These are phyloP conservation scores for Melanerpes aurifrons DNA, from an alignment of 2,113 vertebrate genomes.

Conservation along the genomic window DNA sequence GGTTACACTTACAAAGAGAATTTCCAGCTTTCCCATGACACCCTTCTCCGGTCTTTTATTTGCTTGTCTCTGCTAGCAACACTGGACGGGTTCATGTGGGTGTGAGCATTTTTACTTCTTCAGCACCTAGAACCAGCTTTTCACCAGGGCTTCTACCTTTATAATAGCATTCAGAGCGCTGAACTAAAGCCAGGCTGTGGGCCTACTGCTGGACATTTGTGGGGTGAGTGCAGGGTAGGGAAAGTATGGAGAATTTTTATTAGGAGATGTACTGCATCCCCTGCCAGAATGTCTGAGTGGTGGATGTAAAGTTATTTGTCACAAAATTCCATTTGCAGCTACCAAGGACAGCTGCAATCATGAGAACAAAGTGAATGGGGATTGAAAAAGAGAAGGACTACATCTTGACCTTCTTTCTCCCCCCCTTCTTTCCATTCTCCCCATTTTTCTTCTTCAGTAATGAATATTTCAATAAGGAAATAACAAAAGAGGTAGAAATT, in stretches of 20 bases:
- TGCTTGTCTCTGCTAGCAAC: not conserved
- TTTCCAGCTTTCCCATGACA: not conserved
- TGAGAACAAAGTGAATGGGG: not conserved
- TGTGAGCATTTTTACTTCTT: not conserved
- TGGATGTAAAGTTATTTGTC: not conserved
- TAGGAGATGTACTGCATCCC: not conserved
- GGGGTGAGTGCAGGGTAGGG: not conserved
- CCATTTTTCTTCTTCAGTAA: not conserved
- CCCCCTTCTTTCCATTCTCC: not conserved
- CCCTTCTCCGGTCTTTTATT: not conserved
- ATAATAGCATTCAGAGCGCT: not conserved
- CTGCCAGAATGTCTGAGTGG: not conserved
- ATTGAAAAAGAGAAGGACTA: not conserved
- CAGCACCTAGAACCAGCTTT: not conserved
- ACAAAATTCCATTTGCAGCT: not conserved
- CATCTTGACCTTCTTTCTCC: not conserved
- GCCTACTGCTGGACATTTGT: not conserved
- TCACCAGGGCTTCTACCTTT: not conserved
- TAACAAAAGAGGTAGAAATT: not conserved
- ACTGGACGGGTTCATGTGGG: not conserved
- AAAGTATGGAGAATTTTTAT: not conserved
- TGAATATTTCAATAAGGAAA: not conserved
- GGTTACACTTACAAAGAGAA: not conserved
- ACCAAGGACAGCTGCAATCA: not conserved
- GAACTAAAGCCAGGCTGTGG: not conserved